Evolutionary conservation across 2,113 vertebrate genomes (phyloP).

Genomic region (Solea solea): DNA sequence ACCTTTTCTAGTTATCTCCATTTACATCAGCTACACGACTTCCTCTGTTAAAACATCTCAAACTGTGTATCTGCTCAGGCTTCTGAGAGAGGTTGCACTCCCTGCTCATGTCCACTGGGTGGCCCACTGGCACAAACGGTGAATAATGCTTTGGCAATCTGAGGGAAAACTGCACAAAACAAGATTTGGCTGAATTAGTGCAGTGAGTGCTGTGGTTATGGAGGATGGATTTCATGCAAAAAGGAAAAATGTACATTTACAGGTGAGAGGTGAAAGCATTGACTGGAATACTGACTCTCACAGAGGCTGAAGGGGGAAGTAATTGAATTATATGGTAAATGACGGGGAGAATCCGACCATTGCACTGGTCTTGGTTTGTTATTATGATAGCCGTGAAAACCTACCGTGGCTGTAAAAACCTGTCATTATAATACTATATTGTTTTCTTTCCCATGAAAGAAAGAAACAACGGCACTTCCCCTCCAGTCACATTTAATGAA

Average conservation of each 20-base stretch:
- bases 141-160: neutral
- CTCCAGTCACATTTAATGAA: slow-evolving; percentile 14
- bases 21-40: neutral
- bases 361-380: slow-evolving; percentile 3
- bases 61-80: neutral
- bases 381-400: slow-evolving; percentile 1
- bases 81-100: slow-evolving; percentile 26
- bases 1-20: neutral
- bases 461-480: slow-evolving; percentile 5
- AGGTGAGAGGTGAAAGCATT: slow-evolving; percentile 1
- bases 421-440: neutral
- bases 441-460: neutral
- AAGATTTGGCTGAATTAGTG: neutral
- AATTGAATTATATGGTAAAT: slow-evolving; percentile 10
- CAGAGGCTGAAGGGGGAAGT: neutral
- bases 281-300: neutral
- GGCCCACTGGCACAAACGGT: slow-evolving; percentile 59
- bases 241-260: neutral
- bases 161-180: neutral
- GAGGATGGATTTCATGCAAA: neutral
- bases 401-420: slow-evolving; percentile 10
- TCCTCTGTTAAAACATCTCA: neutral
- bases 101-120: slow-evolving; percentile 57
- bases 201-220: neutral
- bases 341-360: neutral